Evolutionary conservation across 2,888 invertebrate species (phyloP), one percentile per base, ranked within the genome.

Genomic region (Oegoconia quadripuncta): DNA sequence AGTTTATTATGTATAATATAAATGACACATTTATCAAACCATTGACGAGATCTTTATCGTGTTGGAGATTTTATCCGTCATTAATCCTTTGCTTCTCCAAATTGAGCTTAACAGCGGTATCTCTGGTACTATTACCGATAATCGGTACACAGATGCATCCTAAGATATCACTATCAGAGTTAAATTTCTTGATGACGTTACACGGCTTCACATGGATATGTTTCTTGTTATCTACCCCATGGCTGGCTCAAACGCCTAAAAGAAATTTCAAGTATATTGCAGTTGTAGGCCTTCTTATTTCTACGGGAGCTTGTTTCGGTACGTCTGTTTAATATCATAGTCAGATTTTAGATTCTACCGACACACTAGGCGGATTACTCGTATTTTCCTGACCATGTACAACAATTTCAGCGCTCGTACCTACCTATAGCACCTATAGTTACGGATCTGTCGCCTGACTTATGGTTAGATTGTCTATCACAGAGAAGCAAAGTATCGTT

Each of bases 161-260:
- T 3, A 74, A 71, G 44, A 77, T 83, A 52, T 69, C 77, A 1
- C 57, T 70, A 39, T 65, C 71, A 3, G 87, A 88, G 46, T 64
- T 74, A 2, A 83, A 86, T 41, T 84, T 87, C 34, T 46, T 88
- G 23, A 69, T 84, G 63, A 78, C 87, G 1, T 56, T 87, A 20
- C 78, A 81, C 47, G 87, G 78, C 1, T 84, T 87, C 46, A 76
- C 87, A 18, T 88, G 88, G 88, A 59, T 88, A 49, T 82, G 87
- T 55, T 86, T 88, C 43, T 50, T 88, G 37, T 37, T 87, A 40
- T 64, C 73, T 38, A 82, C 80, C 5, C 88, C 88, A 4, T 88
- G 88, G 88, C 48, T 87, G 27, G 69, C 69, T 23, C 78, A 79
- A 49, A 82, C 83, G 1, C 71, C 77, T 3, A 88, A 86, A 46